A percentile compares a stretch with the other conserved stretches of the same genome.
Evolutionary conservation across 1,140 invertebrate species (phyloP).

Genomic region (Drosophila sechellia): DNA sequence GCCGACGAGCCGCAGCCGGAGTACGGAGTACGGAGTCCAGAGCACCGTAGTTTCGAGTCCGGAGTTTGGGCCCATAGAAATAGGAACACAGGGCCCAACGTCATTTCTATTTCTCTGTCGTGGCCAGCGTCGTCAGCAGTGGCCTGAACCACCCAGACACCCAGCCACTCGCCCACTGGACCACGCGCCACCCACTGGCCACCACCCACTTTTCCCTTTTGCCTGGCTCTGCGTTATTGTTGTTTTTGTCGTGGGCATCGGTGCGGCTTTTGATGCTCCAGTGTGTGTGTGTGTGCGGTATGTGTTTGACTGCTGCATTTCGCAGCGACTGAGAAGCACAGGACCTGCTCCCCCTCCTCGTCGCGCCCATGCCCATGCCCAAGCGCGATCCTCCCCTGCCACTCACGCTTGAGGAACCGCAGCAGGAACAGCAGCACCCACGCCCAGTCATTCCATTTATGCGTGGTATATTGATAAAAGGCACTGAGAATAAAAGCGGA

Average conservation of each 20-base stretch:
- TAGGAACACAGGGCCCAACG: slow-evolving; percentile 50
- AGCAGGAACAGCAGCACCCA: slow-evolving; percentile 46
- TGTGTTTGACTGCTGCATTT: slow-evolving; percentile 33
- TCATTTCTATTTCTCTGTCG: slow-evolving; percentile 65
- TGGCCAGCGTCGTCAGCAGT: slow-evolving; percentile 55
- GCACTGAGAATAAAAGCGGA: slow-evolving; percentile 20
- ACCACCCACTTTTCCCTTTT: slow-evolving; percentile 14
- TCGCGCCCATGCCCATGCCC: too few species aligned
- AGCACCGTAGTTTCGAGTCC: not conserved
- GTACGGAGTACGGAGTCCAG: slow-evolving; percentile 15
- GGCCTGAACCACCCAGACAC: slow-evolving; percentile 12
- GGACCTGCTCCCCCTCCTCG: slow-evolving; percentile 20
- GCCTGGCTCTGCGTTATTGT: slow-evolving; percentile 20
- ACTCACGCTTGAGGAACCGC: slow-evolving; percentile 48
- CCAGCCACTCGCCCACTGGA: not conserved
- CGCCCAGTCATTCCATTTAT: slow-evolving; percentile 59
- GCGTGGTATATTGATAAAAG: slow-evolving; percentile 61
- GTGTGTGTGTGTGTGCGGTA: slow-evolving; percentile 14
- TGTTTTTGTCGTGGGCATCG: slow-evolving; percentile 54
- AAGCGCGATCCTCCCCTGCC: not conserved
- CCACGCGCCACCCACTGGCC: not conserved
- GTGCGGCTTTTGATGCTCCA: slow-evolving; percentile 57
- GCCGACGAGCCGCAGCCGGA: slow-evolving; percentile 44
- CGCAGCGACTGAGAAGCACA: slow-evolving; percentile 47
- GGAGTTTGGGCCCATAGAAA: slow-evolving; percentile 35